Base-by-base conservation (phyloP, 2,888 invertebrate species). In the Urechis unicinctus region DNA sequence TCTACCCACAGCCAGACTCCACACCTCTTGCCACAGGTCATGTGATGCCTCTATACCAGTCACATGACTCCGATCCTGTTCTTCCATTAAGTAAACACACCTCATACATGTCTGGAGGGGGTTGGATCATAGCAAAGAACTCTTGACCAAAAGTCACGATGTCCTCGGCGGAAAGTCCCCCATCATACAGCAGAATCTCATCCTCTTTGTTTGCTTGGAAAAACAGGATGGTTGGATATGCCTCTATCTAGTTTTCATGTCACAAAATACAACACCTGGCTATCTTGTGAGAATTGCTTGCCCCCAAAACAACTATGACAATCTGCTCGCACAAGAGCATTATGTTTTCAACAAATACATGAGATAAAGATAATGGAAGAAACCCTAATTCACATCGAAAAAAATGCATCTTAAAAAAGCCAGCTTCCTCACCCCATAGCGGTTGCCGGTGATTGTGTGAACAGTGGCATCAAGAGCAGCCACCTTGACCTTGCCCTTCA, bases 391-490 rank as follows among this genome's bases (percentile, higher is more conserved):
- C 36, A 36, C 9, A 13, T 36, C 36, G 17, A 36, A 36, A 17
- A 36, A 36, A 36, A 36, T 36, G 9, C 9, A 36, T 17, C 36
- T 17, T 13, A 6, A 45, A 6, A 45, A 6, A 45, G 45, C 13
- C 13, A 45, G 24, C 25, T 36, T 25, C 66, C 68, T 67, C 63
- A 80, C 88, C 65, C 86, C 86, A 78, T 89, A 97, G 72, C 88
- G 85, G 63, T 84, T 82, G 0, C 94, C 90, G 79, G 88, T 90
- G 17, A 81, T 77, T 58, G 86, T 86, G 80, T 98, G 88, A 0
- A 88, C 89, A 0, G 97, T 98, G 0, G 97, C 95, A 81, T 98
- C 98, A 0, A 98, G 77, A 2, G 96, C 95, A 57, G 96, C 98
- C 22, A 98, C 77, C 81, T 96, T 97, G 50, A 77, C 74, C 83